Percentiles rank a stretch among this genome's conserved stretches.
Evolutionary conservation across 1,140 invertebrate genomes (phyloP).

Genomic region (Anastrepha ludens): DNA sequence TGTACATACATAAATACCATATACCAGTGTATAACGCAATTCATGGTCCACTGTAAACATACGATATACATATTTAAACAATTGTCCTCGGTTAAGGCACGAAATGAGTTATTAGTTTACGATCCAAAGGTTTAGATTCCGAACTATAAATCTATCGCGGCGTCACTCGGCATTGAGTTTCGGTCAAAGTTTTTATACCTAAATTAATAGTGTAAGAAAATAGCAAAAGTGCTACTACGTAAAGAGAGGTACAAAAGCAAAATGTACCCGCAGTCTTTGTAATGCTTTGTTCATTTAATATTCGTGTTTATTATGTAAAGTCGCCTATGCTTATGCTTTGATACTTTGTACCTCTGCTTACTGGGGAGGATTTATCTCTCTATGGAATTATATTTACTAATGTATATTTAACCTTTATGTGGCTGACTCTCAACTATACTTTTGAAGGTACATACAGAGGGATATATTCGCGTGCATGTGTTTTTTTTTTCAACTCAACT

Average conservation of each 20-base stretch:
- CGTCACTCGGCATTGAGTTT: constrained; percentile 54
- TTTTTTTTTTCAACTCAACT: no score
- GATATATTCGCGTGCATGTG: no score
- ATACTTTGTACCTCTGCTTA: constrained; percentile 49
- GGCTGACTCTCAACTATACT: not conserved
- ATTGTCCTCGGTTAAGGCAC: constrained; percentile 15
- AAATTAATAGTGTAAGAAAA: constrained; percentile 38
- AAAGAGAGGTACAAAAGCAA: constrained; percentile 57
- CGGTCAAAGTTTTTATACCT: constrained; percentile 57
- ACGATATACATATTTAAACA: not conserved
- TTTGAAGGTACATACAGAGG: no score
- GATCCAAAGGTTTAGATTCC: not conserved
- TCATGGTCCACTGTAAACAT: not conserved
- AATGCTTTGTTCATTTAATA: not conserved
- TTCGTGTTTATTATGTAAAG: not conserved
- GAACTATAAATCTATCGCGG: not conserved
- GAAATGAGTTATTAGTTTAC: constrained; percentile 10
- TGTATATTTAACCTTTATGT: constrained; percentile 32
- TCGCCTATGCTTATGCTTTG: not conserved
- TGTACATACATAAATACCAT: not conserved
- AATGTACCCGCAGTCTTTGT: not conserved
- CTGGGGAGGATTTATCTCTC: not conserved
- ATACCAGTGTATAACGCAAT: not conserved
- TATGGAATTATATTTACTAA: not conserved
- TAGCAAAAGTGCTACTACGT: constrained; percentile 31